Evolutionary conservation across 2,888 invertebrate genomes (phyloP), one percentile per base, ranked within the genome.

Genomic region (Panzeria rudis): DNA sequence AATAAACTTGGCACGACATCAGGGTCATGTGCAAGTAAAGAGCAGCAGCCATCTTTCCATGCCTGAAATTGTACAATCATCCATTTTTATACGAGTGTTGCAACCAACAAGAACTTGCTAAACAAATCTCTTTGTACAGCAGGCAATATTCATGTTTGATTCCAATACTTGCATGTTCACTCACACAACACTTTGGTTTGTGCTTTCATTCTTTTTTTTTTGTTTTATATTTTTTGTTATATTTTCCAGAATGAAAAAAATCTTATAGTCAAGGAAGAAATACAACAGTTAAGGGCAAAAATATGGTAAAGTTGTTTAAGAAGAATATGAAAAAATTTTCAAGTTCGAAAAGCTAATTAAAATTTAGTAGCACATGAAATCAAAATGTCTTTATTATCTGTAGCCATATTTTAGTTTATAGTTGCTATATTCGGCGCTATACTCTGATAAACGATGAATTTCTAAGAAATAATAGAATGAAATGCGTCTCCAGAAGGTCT

Each of bases 1-100:
- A 50, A 52, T 78, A 78, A 84, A 80, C 80, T 80, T 84, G 84
- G 84, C 84, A 84, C 80, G 66, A 52, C 76, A 72, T 84, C 84
- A 84, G 84, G 84, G 80, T 84, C 84, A 80, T 76, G 52, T 62
- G 32, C 35, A 56, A 25, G 69, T 69, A 61, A 76, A 81, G 69
- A 75, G 75, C 62, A 76, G 72, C 47, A 52, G 47, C 32, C 75
- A 62, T 69, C 75, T 54, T 75, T 41, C 25, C n/a, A 81, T 44
- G 62, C 61, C 75, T 54, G n/a, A 75, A 69, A 73, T 81, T 71
- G 47, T 69, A 76, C 62, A 82, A 64, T 56, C 61, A 72, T 56
- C 54, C 59, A 77, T 56, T 47, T 72, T 66, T 50, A 64, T 75
- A 61, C 32, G 62, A 62, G 56, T 73, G 64, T 66, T 71, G 56